Evolutionary conservation across 2,797 vertebrate species (phyloP).

Genomic region (Pipistrellus pipistrellus): DNA sequence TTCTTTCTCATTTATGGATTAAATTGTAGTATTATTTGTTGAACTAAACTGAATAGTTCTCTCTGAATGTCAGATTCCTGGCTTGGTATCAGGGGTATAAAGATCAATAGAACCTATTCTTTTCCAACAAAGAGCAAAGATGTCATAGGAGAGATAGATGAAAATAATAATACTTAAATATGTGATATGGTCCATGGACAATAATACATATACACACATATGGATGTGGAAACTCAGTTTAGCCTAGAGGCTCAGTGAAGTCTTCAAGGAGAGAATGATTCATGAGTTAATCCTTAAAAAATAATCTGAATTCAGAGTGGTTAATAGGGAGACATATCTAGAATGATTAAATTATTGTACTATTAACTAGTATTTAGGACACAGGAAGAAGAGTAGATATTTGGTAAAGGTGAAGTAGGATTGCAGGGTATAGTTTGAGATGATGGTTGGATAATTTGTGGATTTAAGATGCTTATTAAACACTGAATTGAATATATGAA

Average conservation of each 20-base stretch:
- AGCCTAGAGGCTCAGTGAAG: not conserved
- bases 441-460: not conserved
- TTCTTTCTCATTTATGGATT: not conserved
- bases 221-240: not conserved
- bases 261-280: not conserved
- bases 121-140: not conserved
- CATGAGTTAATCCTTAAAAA: not conserved
- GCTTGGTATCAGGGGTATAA: not conserved
- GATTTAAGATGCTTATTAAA: not conserved
- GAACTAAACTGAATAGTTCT: not conserved
- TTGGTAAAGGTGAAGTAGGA: not conserved
- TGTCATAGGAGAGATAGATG: not conserved
- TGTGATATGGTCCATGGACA: not conserved
- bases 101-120: not conserved
- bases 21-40: not conserved
- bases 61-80: not conserved
- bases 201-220: not conserved
- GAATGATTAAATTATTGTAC: not conserved
- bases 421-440: not conserved
- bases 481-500: not conserved
- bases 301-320: not conserved
- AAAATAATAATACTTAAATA: conserved; percentile 4
- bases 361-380: not conserved
- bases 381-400: not conserved
- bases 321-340: not conserved